Evolutionary conservation across 2,888 invertebrate species (phyloP).

Genomic region (Sphinx pinastri): DNA sequence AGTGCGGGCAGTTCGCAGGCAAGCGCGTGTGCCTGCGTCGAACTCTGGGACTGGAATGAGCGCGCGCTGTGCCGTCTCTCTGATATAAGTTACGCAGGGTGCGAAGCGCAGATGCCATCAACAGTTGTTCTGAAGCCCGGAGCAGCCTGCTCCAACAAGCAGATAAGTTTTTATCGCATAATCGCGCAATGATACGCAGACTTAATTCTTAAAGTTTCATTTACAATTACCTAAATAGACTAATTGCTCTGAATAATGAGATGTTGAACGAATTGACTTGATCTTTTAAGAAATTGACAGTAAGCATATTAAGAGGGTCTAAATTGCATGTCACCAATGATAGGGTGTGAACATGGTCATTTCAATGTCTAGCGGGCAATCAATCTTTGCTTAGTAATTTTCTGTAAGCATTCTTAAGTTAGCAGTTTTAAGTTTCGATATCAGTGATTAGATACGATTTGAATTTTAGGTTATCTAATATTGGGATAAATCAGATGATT

Average conservation of each 20-base stretch:
- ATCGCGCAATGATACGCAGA: slow-evolving; percentile 23
- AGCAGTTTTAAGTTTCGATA: no score
- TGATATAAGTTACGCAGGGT: slow-evolving; percentile 55
- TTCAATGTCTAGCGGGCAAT: no score
- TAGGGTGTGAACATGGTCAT: no score
- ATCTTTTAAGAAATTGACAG: no score
- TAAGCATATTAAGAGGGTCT: no score
- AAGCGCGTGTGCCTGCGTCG: slow-evolving; percentile 45
- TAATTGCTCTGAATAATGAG: slow-evolving; percentile 1
- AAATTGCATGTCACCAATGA: no score
- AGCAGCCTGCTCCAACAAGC: slow-evolving; percentile 39
- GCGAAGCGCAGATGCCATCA: slow-evolving; percentile 73
- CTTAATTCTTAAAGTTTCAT: neutral
- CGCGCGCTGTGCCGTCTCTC: slow-evolving; percentile 41
- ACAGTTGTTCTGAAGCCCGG: slow-evolving; percentile 68
- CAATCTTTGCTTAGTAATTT: no score
- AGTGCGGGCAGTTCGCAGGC: slow-evolving; percentile 36
- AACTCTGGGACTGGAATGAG: slow-evolving; percentile 54
- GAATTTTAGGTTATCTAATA: no score
- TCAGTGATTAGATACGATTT: no score
- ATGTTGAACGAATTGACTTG: no score
- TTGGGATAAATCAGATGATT: no score
- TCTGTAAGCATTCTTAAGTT: no score
- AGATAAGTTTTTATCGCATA: slow-evolving; percentile 30
- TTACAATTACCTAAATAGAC: slow-evolving; percentile 17